Evolutionary conservation across 2,797 vertebrate species (phyloP).

Genomic region (Karalla daura): DNA sequence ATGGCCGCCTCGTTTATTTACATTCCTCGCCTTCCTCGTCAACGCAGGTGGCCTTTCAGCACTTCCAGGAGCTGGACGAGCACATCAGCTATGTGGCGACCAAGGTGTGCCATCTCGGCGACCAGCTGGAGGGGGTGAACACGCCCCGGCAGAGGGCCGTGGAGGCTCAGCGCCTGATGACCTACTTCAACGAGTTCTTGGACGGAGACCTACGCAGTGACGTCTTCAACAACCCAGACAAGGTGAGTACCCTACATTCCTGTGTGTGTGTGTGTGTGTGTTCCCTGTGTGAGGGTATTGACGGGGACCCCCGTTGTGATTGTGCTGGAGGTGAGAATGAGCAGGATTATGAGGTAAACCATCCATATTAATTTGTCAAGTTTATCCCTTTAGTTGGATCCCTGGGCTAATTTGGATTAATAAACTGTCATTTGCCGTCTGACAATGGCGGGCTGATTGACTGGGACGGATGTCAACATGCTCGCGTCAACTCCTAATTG

Average conservation of each 20-base stretch:
- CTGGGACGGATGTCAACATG: slow-evolving; percentile 79
- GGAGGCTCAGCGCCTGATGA: slow-evolving; percentile 99
- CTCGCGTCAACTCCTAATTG: slow-evolving; percentile 79
- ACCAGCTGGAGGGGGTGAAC: slow-evolving; percentile 98
- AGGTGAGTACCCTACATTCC: slow-evolving; percentile 80
- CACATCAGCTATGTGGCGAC: slow-evolving; percentile 99
- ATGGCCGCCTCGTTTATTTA: not conserved
- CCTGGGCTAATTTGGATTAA: slow-evolving; percentile 81
- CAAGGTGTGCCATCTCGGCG: slow-evolving; percentile 98
- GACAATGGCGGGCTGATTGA: slow-evolving; percentile 79
- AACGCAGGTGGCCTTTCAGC: slow-evolving; percentile 96
- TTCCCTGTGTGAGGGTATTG: slow-evolving; percentile 43
- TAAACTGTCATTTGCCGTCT: slow-evolving; percentile 76
- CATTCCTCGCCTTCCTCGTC: slow-evolving; percentile 5
- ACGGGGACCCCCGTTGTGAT: slow-evolving; percentile 57
- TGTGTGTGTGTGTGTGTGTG: slow-evolving; percentile 20
- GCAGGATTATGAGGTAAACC: slow-evolving; percentile 78
- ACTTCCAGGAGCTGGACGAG: slow-evolving; percentile 99
- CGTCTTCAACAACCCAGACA: slow-evolving; percentile 98
- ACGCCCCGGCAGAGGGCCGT: slow-evolving; percentile 98
- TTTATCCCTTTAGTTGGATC: slow-evolving; percentile 82
- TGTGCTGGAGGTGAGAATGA: slow-evolving; percentile 77
- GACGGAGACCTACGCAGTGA: slow-evolving; percentile 99
- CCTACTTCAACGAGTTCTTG: slow-evolving; percentile 99
- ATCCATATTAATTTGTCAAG: slow-evolving; percentile 79